A percentile compares a stretch with the other conserved stretches of the same genome.
These are phyloP conservation scores for Mus pahari DNA, from an alignment of 2,113 vertebrate genomes.

Conservation along the genomic window DNA sequence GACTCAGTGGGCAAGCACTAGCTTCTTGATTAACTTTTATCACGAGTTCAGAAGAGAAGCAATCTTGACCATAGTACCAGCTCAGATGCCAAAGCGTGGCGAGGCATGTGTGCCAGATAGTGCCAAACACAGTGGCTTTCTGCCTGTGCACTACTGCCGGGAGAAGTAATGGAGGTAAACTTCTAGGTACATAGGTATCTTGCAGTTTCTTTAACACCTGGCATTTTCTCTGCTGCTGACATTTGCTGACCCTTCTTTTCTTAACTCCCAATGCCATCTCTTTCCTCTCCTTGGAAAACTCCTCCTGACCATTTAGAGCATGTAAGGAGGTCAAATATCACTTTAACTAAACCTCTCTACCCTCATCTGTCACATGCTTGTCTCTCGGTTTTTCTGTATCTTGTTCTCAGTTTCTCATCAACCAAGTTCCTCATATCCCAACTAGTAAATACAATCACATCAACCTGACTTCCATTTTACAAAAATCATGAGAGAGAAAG, in stretches of 20 bases:
- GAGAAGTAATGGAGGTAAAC: background rate
- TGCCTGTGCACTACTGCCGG: accelerated
- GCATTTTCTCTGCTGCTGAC: accelerated
- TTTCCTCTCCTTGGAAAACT: background rate
- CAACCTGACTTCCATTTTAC: background rate
- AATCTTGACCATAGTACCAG: background rate
- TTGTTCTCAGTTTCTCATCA: background rate
- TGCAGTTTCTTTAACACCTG: background rate
- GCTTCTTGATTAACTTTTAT: background rate
- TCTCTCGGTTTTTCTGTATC: background rate
- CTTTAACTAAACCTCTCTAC: background rate
- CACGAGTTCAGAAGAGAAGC: background rate
- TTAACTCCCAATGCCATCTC: background rate
- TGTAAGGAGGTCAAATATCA: background rate
- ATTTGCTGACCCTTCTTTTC: background rate
- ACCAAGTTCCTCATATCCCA: background rate
- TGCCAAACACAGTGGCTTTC: background rate
- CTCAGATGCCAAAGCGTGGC: background rate
- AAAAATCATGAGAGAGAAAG: background rate
- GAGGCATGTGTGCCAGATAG: background rate
- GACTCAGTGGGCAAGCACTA: background rate
- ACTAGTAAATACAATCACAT: background rate
- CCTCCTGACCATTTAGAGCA: background rate
- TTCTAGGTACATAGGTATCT: background rate
- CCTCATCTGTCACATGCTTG: background rate